Evolutionary conservation across 2,113 vertebrate species (phyloP), one percentile per base, ranked within the genome.

Genomic region (Plestiodon gilberti): DNA sequence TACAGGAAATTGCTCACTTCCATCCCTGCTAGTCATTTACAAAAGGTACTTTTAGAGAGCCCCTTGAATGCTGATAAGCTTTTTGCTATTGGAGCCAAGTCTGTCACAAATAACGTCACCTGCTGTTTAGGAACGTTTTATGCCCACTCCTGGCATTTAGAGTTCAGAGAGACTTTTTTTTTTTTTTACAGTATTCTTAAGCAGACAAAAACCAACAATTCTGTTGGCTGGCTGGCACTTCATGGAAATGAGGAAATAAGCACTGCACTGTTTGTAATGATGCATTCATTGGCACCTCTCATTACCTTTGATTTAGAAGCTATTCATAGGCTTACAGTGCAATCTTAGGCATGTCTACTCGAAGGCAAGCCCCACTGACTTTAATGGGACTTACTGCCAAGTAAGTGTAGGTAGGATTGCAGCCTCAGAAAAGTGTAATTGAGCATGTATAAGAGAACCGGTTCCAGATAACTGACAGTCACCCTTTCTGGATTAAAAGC

Each of bases 1-100:
- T 96, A 96, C 95, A 96, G 96, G 96, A 97, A 97, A 97, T 96
- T 94, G 91, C 89, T 94, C 90, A 88, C 91, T 96, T 93, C 94
- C 92, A 90, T 92, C 93, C 89, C 91, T 94, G 91, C 89, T 93
- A 91, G 91, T 92, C 90, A 94, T 95, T 93, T 93, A 86, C 95
- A 97, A 96, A n/a, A 82, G 86, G 89, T 93, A 88, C 93, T 96
- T 94, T 88, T 65, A 75, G 40, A 91, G 92, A 90, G 89, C 75
- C 67, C 84, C 82, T 90, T 83, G 86, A 82, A 83, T 88, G 83
- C 89, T 94, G 93, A 91, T 94, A 96, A 93, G 71, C 91, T 87
- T 78, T 95, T 88, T 83, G 86, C 89, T 93, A 90, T 93, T 89
- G 79, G 84, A 96, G 88, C 88, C 90, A 91, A 91, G 74, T 81